Percentiles rank a stretch among this genome's conserved stretches.
phyloP scores from a whole-genome alignment of 2,113 vertebrate genomes.

The Vidua chalybeata region DNA sequence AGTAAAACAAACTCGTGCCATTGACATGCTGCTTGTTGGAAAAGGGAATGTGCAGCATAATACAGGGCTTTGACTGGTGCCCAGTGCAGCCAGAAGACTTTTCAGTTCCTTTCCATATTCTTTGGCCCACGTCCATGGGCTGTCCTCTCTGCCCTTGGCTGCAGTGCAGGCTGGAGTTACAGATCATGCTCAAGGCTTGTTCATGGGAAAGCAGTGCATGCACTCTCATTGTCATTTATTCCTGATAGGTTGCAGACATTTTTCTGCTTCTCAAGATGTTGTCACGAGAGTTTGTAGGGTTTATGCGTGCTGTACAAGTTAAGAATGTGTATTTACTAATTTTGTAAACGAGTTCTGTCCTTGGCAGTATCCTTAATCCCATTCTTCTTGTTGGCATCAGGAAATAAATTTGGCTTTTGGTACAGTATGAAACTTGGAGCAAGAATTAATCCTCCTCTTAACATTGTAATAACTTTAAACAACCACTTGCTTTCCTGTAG shows the following conservation, averaged over 20 bases:
- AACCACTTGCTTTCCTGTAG: slow-evolving; percentile 1
- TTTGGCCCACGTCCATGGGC: background rate
- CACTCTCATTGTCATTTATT: background rate
- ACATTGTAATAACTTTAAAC: slow-evolving; percentile 8
- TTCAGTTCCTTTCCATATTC: background rate
- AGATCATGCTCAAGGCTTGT: background rate
- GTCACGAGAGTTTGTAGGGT: background rate
- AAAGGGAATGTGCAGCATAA: background rate
- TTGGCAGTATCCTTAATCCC: background rate
- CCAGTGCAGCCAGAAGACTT: background rate
- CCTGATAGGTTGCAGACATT: background rate
- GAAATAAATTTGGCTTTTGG: slow-evolving; percentile 6
- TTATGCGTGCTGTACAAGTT: background rate
- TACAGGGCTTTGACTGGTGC: background rate
- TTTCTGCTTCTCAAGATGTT: background rate
- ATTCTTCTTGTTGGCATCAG: background rate
- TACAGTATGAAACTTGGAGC: background rate
- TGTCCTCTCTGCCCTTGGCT: background rate
- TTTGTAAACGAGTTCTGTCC: background rate
- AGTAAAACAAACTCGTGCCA: background rate
- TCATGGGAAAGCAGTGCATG: background rate
- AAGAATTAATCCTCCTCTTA: slow-evolving; percentile 29
- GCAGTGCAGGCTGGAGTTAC: background rate
- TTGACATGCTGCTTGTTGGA: background rate
- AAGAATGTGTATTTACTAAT: background rate